Evolutionary conservation across 64 coral and sea anemone species (phyloP).

Genomic region (Exaiptasia diaphana): DNA sequence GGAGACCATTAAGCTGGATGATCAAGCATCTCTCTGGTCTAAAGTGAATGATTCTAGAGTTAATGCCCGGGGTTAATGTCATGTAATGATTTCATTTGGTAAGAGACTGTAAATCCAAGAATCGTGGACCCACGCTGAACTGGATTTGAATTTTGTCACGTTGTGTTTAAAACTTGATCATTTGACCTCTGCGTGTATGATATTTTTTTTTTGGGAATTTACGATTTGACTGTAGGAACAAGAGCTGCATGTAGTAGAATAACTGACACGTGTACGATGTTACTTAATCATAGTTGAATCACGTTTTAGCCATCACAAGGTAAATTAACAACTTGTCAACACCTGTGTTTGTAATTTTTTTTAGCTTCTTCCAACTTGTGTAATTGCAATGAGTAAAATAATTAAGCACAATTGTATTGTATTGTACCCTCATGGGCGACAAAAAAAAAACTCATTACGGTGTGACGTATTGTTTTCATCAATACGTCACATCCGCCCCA

Average conservation of each 20-base stretch:
- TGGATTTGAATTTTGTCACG: conserved; percentile 24
- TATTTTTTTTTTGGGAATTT: neutral
- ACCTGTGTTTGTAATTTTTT: neutral
- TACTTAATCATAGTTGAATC: conserved; percentile 10
- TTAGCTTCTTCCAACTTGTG: neutral
- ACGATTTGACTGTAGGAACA: neutral
- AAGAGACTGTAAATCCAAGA: neutral
- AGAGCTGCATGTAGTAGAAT: conserved; percentile 27
- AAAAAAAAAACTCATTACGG: neutral
- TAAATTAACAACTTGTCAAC: neutral
- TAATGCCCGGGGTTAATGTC: neutral
- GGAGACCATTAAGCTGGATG: no score
- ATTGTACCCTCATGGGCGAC: neutral
- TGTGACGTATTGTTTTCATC: neutral
- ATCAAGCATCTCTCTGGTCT: no score
- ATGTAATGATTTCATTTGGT: conserved; percentile 17
- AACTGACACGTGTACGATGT: conserved; percentile 25
- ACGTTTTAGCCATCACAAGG: neutral
- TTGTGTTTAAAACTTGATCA: conserved; percentile 26
- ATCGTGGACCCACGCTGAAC: conserved; percentile 19
- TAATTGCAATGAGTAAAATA: neutral
- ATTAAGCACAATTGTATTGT: neutral
- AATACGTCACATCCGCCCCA: conserved; percentile 32
- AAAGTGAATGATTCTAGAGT: no score
- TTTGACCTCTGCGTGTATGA: conserved; percentile 22